phyloP scores from a whole-genome alignment of 2,113 vertebrate genomes.

The Erythrocercus mccallii region DNA sequence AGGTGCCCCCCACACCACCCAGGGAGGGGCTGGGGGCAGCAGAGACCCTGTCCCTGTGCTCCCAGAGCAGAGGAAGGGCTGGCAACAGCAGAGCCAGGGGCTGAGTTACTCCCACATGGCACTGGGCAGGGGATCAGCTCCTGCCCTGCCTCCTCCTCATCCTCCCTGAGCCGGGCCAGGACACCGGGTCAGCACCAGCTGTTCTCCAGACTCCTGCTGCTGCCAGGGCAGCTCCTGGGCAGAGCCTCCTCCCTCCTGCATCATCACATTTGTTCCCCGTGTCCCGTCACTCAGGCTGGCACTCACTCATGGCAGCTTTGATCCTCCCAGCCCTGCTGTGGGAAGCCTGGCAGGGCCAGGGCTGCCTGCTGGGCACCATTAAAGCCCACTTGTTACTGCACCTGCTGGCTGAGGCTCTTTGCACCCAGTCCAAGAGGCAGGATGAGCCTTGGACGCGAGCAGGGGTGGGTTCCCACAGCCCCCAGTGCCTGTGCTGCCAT shows the following conservation, averaged over 20 bases:
- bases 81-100: not conserved
- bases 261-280: not conserved
- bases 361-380: slow-evolving; percentile 20
- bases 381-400: not conserved
- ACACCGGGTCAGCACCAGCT: not conserved
- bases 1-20: not conserved
- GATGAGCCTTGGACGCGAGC: not conserved
- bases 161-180: not conserved
- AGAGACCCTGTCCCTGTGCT: not conserved
- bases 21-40: not conserved
- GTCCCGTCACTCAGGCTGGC: not conserved
- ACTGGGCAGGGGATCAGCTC: not conserved
- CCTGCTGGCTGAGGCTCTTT: not conserved
- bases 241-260: not conserved
- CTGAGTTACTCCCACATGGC: not conserved
- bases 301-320: not conserved
- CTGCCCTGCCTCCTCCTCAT: not conserved
- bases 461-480: not conserved
- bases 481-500: rapidly evolving
- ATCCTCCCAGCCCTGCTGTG: not conserved
- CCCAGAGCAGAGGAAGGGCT: not conserved
- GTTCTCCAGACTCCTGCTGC: not conserved
- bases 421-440: not conserved
- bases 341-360: not conserved
- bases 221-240: not conserved